phyloP scores from a whole-genome alignment of 1,140 invertebrate species.

The Forficula auricularia region DNA sequence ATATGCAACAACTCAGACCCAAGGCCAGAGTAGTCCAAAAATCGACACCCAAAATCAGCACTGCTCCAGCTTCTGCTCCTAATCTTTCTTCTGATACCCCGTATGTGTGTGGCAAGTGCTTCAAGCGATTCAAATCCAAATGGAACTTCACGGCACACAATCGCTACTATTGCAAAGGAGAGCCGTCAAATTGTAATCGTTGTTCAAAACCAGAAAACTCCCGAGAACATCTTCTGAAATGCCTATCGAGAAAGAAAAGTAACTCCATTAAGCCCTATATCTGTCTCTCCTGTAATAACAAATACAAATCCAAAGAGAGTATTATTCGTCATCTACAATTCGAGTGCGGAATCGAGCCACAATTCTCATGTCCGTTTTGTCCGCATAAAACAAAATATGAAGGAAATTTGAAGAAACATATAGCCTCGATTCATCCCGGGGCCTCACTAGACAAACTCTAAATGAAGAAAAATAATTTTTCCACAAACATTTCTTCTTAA shows the following conservation, averaged over 20 bases:
- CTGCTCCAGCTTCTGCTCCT: too few species aligned
- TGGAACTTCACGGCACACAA: not conserved
- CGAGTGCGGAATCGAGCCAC: slow-evolving; percentile 32
- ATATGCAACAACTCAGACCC: not conserved
- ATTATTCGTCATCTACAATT: slow-evolving; percentile 32
- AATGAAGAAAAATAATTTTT: too few species aligned
- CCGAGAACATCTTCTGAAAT: not conserved
- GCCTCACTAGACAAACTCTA: too few species aligned
- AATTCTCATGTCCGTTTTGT: slow-evolving; percentile 26
- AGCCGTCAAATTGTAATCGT: not conserved
- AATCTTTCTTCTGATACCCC: too few species aligned
- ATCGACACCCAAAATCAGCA: too few species aligned
- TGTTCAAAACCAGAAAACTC: not conserved
- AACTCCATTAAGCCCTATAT: too few species aligned
- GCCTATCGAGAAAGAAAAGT: too few species aligned
- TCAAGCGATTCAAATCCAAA: too few species aligned
- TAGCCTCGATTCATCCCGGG: not conserved
- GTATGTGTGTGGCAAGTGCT: too few species aligned
- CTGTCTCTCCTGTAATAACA: too few species aligned
- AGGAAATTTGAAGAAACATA: slow-evolving; percentile 14
- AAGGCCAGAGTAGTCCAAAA: too few species aligned
- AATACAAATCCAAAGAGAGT: not conserved
- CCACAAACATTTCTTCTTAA: too few species aligned
- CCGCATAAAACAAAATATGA: slow-evolving; percentile 14
- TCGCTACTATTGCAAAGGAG: not conserved